Evolutionary conservation across 2,888 invertebrate genomes (phyloP).

Genomic region (Chymomyza amoena): DNA sequence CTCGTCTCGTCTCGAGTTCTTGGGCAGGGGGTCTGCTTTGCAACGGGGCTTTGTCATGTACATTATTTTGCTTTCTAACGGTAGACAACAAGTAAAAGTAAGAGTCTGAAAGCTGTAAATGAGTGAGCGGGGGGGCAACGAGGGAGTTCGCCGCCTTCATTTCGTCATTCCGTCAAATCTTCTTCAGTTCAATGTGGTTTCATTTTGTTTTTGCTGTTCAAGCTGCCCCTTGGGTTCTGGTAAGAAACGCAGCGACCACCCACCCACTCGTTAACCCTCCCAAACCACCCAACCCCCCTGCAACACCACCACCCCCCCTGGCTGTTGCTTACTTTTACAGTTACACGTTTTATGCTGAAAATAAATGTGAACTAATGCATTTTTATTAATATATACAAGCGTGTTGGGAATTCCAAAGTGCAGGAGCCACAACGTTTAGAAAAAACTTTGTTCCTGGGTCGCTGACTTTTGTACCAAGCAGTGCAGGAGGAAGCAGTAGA

Average conservation of each 20-base stretch:
- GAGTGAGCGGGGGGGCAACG: slow-evolving; percentile 16
- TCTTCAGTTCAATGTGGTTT: slow-evolving; percentile 9
- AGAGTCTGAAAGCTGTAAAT: slow-evolving; percentile 66
- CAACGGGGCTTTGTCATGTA: slow-evolving; percentile 54
- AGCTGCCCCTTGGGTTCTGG: slow-evolving; percentile 44
- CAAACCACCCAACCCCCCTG: background rate
- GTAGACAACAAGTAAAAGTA: slow-evolving; percentile 51
- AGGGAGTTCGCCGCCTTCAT: background rate
- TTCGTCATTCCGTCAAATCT: slow-evolving; percentile 32
- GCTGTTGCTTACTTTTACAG: slow-evolving; percentile 46
- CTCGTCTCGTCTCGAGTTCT: too few relatives aligned
- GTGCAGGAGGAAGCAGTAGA: too few relatives aligned
- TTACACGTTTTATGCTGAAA: slow-evolving; percentile 70
- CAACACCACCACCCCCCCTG: background rate
- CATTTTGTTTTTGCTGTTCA: slow-evolving; percentile 12
- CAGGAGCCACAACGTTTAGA: slow-evolving; percentile 5
- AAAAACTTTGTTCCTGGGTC: background rate
- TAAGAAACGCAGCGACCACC: background rate
- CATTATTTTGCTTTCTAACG: slow-evolving; percentile 68
- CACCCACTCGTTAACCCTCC: background rate
- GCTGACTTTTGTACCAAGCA: background rate
- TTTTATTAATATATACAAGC: slow-evolving; percentile 74
- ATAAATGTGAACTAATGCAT: slow-evolving; percentile 75
- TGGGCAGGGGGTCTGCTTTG: background rate
- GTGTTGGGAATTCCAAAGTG: slow-evolving; percentile 63